phyloP scores from a whole-genome alignment of 1,140 invertebrate species.

The Ptiloglossa arizonensis region DNA sequence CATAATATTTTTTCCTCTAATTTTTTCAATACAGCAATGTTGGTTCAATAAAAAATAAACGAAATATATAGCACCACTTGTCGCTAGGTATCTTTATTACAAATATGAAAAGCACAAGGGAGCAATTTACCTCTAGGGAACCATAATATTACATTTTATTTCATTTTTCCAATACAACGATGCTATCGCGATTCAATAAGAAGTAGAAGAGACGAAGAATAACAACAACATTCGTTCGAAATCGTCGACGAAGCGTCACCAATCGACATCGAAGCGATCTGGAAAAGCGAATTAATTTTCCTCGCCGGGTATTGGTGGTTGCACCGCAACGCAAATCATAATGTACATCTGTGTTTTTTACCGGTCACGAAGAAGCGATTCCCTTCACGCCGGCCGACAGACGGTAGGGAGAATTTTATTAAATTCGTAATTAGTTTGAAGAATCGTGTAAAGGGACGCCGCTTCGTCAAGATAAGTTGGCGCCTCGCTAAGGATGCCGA shows the following conservation, averaged over 20 bases:
- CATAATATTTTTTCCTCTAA: too few species aligned
- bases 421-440: conserved; percentile 76
- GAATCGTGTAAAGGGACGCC: conserved; percentile 69
- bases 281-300: neutral
- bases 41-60: too few species aligned
- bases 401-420: conserved; percentile 66
- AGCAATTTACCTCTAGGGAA: too few species aligned
- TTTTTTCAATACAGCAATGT: too few species aligned
- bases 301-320: neutral
- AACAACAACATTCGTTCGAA: too few species aligned
- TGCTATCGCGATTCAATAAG: too few species aligned
- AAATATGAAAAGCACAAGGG: too few species aligned
- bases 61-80: too few species aligned
- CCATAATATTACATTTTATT: too few species aligned
- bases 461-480: conserved; percentile 69
- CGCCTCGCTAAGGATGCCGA: conserved; percentile 62
- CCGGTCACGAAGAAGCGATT: conserved; percentile 25
- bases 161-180: too few species aligned
- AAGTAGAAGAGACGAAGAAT: too few species aligned
- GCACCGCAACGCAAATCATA: neutral
- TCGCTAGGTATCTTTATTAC: too few species aligned
- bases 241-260: neutral
- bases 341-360: neutral
- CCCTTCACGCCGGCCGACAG: conserved; percentile 2
- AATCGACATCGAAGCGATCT: neutral